A percentile compares a stretch with the other conserved stretches of the same genome.
phyloP scores from a whole-genome alignment of 2,113 vertebrate species.

The Silurus asotus region DNA sequence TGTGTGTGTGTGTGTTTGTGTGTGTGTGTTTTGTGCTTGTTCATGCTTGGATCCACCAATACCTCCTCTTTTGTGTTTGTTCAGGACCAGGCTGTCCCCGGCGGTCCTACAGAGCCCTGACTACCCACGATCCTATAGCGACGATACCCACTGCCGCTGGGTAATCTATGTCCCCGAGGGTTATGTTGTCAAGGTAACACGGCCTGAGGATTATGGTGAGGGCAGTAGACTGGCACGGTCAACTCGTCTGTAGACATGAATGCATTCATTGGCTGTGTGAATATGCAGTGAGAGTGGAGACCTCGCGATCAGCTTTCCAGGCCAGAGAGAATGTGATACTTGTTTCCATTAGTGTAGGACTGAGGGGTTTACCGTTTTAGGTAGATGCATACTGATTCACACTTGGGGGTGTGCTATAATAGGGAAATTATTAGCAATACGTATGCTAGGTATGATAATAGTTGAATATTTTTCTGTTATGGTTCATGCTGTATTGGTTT shows the following conservation, averaged over 20 bases:
- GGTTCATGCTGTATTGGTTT: neutral
- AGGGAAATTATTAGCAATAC: neutral
- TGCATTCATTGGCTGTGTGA: slow-evolving; percentile 49
- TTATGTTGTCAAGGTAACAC: slow-evolving; percentile 76
- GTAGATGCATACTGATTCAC: neutral
- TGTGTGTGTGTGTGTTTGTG: slow-evolving; percentile 12
- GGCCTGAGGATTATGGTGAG: neutral
- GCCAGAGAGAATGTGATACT: slow-evolving; percentile 45
- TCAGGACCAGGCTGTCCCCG: slow-evolving; percentile 75
- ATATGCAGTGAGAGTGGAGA: slow-evolving; percentile 53
- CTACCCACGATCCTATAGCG: slow-evolving; percentile 75
- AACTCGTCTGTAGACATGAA: slow-evolving; percentile 43
- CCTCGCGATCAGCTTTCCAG: slow-evolving; percentile 49
- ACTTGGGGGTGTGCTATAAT: neutral
- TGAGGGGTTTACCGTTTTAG: neutral
- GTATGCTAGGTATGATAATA: too few relatives aligned
- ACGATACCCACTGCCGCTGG: slow-evolving; percentile 76
- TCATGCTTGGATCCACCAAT: slow-evolving; percentile 35
- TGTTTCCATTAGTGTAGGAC: slow-evolving; percentile 19
- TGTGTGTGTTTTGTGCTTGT: neutral
- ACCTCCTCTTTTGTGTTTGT: slow-evolving; percentile 52
- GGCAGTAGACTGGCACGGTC: neutral
- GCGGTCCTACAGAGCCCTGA: slow-evolving; percentile 70
- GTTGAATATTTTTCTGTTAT: neutral
- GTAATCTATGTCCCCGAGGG: slow-evolving; percentile 73